Evolutionary conservation across 2,113 vertebrate genomes (phyloP), one percentile per base, ranked within the genome.

Genomic region (Cryptotis parvus): DNA sequence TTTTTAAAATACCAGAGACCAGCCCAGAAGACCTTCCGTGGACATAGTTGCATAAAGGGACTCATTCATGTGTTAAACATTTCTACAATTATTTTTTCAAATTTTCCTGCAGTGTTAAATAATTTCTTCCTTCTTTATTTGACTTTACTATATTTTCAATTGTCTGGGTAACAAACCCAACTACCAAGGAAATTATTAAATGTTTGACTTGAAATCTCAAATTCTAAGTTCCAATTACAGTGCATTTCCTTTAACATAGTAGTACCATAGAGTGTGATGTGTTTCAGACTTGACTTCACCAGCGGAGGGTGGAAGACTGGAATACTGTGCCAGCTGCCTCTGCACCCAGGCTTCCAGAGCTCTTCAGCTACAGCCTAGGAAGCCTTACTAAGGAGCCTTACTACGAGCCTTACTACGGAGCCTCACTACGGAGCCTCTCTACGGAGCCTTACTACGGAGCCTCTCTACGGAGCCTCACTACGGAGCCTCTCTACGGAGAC

Each of bases 211-310:
- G 29, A 82, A 88, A 45, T 10, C 45, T 83, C 0, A 88, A 69
- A 15, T 87, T 82, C 6, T 49, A 20, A 92, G n/a, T 77, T 69
- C 70, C 37, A 82, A 87, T 82, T 29, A 79, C 58, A 33, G 70
- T 39, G 63, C 22, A 65, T 11, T 29, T 9, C 8, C 11, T 86
- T 80, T 29, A 81, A 91, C 65, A 81, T 35, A 87, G 41, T 58
- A 87, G 74, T 74, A 55, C 9, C 12, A 31, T 27, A 85, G n/a
- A 52, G 15, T 43, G 37, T 87, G 52, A 22, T 43, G 49, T 81
- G 66, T 81, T 55, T 81, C 76, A 81, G 55, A 75, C 80, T 86
- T 86, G 73, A 80, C 80, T 80, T 91, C 63, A 91, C 15, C 31
- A 86, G 55, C 85, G 33, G 72, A 4, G 43, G 33, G 10, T n/a